A percentile compares a stretch with the other conserved stretches of the same genome.
phyloP scores from a whole-genome alignment of 37 sponge, comb jelly and placozoan genomes.

The Theonella swinhoei region DNA sequence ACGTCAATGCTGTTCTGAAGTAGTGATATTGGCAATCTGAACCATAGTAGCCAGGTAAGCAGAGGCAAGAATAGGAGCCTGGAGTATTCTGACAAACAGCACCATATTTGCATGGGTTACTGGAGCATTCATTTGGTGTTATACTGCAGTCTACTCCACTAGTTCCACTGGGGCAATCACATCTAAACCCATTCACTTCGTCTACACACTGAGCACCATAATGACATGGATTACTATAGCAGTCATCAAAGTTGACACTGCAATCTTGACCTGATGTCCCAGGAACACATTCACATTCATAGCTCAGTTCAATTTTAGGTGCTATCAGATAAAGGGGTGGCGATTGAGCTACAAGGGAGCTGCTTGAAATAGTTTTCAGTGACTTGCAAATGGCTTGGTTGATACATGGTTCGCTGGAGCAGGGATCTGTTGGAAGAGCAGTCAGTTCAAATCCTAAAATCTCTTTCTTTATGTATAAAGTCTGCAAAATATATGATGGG shows the following conservation, averaged over 20 bases:
- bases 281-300: conserved; percentile 63
- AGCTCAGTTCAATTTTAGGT: conserved; percentile 35
- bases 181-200: conserved; percentile 42
- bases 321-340: conserved; percentile 22
- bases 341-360: conserved; percentile 11
- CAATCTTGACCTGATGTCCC: conserved; percentile 61
- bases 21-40: conserved; percentile 61
- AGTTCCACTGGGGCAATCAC: conserved; percentile 61
- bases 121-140: conserved; percentile 44
- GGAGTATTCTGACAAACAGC: conserved; percentile 38
- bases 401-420: conserved; percentile 49
- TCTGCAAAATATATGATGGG: conserved; percentile 17
- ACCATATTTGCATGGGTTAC: conserved; percentile 50
- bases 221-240: conserved; percentile 68
- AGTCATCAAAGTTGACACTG: conserved; percentile 68
- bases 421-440: conserved; percentile 56
- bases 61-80: conserved; percentile 24
- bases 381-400: conserved; percentile 47
- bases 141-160: conserved; percentile 62
- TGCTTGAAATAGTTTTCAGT: background rate
- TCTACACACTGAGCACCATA: conserved; percentile 58
- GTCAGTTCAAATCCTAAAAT: background rate
- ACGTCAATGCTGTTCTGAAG: conserved; percentile 18
- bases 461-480: conserved; percentile 12
- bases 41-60: conserved; percentile 72